Base-by-base conservation (phyloP, 2,888 invertebrate species). In the Plagiodera versicolora region DNA sequence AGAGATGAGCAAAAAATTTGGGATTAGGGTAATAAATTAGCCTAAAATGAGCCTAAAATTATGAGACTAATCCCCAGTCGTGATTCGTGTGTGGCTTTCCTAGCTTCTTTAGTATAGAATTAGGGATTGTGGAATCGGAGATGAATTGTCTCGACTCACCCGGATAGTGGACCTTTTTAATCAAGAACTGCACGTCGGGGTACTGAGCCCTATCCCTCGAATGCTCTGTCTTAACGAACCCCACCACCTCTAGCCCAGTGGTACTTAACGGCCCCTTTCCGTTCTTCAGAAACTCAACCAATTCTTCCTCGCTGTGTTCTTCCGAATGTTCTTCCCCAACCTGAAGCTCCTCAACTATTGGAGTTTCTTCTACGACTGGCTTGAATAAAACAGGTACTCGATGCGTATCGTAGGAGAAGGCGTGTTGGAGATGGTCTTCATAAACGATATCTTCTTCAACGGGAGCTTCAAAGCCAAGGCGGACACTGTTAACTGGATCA, bases 141-240 rank as follows among this genome's bases (percentile, higher is more conserved):
- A n/a, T n/a, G n/a, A n/a, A n/a, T n/a, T n/a, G n/a, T n/a, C n/a
- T n/a, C n/a, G n/a, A n/a, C 49, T 56, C 49, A 60, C 70, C 68
- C 55, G 61, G 48, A 53, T 70, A 67, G 14, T 66, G 18, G 46
- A 69, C 67, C 10, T 69, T 71, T n/a, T 68, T 68, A 47, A 78
- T 68, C 1, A 72, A 62, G 5, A 79, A 52, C 60, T 78, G 74
- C 3, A 79, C 68, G 56, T 79, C 77, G 1, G 79, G 79, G 50
- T 75, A 71, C 19, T 72, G 64, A 5, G 68, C 53, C 47, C 69
- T 69, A 20, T 72, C 71, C 64, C 71, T 76, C 3, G 77, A 74
- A 4, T 62, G 65, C 51, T 75, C 71, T 0, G 78, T 77, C 65
- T 78, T 76, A n/a, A 79, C 30, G 60, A 71, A 75, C 5, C 68